Conservation (phyloP, 2,797 vertebrate genomes). For the Periophthalmus magnuspinnatus region DNA sequence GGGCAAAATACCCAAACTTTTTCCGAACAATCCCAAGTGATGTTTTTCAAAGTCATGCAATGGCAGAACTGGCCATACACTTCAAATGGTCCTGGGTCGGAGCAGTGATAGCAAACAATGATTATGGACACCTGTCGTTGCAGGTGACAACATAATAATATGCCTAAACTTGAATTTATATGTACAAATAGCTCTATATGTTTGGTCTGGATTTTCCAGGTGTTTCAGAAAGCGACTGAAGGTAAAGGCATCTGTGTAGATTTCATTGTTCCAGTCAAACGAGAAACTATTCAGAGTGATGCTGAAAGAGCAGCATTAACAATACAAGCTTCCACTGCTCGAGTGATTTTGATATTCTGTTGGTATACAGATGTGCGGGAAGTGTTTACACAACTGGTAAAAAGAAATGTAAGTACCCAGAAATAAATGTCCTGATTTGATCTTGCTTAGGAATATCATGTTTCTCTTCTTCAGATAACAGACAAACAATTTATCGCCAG, state of each 20-base stretch:
- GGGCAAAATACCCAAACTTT: conserved; percentile 51
- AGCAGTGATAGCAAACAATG: conserved; percentile 57
- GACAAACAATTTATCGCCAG: conserved; percentile 76
- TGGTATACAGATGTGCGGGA: conserved; percentile 73
- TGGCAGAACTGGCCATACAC: conserved; percentile 69
- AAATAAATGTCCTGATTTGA: not conserved
- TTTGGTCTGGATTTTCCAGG: conserved; percentile 29
- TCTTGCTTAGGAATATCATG: not conserved
- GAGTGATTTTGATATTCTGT: conserved; percentile 73
- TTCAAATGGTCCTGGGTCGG: conserved; percentile 71
- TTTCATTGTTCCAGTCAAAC: conserved; percentile 67
- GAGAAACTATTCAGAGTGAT: conserved; percentile 63
- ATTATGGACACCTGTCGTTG: conserved; percentile 68
- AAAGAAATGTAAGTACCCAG: conserved; percentile 57
- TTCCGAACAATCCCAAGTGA: conserved; percentile 76
- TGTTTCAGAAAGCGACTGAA: conserved; percentile 66
- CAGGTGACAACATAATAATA: conserved; percentile 37
- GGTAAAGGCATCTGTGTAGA: conserved; percentile 68
- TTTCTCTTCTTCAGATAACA: conserved; percentile 50
- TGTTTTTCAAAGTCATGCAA: conserved; percentile 66
- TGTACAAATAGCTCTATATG: not conserved
- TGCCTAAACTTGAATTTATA: not conserved
- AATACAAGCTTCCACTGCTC: conserved; percentile 70
- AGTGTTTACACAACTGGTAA: conserved; percentile 65
- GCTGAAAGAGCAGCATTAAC: conserved; percentile 57